Evolutionary conservation across 1,140 invertebrate genomes (phyloP).

Genomic region (Macrobrachium rosenbergii): DNA sequence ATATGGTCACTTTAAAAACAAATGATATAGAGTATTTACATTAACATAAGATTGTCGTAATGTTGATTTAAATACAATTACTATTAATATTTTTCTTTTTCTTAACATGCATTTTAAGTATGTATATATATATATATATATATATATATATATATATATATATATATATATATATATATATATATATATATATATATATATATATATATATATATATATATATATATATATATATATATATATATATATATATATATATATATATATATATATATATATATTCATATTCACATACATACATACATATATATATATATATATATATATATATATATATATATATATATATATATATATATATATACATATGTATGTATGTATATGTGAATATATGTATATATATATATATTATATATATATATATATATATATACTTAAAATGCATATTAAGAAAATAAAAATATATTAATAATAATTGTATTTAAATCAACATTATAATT

Average conservation of each 20-base stretch:
- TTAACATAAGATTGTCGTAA: too few species aligned
- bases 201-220: slow-evolving; percentile 1
- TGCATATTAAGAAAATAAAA: too few species aligned
- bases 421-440: slow-evolving; percentile 34
- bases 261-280: slow-evolving; percentile 16
- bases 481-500: too few species aligned
- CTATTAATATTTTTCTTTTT: too few species aligned
- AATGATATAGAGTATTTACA: too few species aligned
- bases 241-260: slow-evolving; percentile 28
- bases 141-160: slow-evolving; percentile 9
- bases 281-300: too few species aligned
- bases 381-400: slow-evolving; percentile 23
- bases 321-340: slow-evolving; percentile 5
- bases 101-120: too few species aligned
- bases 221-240: slow-evolving; percentile 26
- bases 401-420: slow-evolving; percentile 18
- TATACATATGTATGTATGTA: neutral
- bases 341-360: neutral
- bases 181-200: neutral
- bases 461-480: too few species aligned
- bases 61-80: too few species aligned
- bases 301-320: neutral
- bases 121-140: neutral
- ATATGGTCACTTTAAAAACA: too few species aligned
- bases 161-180: slow-evolving; percentile 8